Percentiles rank a stretch among this genome's conserved stretches.
Conservation (phyloP, 2,113 vertebrate species). For the Plestiodon gilberti region DNA sequence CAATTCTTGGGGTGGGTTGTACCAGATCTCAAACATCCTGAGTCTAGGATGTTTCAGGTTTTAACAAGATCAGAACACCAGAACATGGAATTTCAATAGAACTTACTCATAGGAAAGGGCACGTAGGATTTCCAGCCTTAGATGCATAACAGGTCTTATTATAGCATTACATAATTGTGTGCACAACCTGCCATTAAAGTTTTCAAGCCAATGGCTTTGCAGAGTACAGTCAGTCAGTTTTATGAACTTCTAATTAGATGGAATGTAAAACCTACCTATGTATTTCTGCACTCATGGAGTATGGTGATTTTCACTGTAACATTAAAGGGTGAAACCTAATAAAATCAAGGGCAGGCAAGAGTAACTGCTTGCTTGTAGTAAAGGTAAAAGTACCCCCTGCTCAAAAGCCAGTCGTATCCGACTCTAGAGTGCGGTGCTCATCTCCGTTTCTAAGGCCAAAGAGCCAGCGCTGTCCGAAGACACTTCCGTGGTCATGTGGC, state of each 20-base stretch:
- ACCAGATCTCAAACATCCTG: too few species aligned
- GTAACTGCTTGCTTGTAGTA: neutral
- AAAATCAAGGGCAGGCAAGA: neutral
- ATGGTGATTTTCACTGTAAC: neutral
- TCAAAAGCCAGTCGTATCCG: too few species aligned
- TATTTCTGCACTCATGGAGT: neutral
- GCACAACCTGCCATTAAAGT: neutral
- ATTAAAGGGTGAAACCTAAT: constrained; percentile 22
- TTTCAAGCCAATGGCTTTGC: constrained; percentile 23
- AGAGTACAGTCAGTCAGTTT: neutral
- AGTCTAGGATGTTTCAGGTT: too few species aligned
- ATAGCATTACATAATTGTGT: neutral
- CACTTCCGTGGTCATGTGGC: too few species aligned
- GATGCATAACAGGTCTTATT: constrained; percentile 40
- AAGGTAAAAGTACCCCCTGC: too few species aligned
- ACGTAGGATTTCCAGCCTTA: constrained; percentile 12
- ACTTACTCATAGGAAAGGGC: too few species aligned
- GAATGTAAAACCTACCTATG: rapidly evolving
- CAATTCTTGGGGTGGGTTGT: too few species aligned
- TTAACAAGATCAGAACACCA: too few species aligned
- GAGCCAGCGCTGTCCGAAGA: too few species aligned
- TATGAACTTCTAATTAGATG: neutral
- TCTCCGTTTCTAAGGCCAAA: too few species aligned
- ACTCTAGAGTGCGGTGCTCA: too few species aligned
- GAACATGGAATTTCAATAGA: too few species aligned